phyloP scores from a whole-genome alignment of 2,113 vertebrate species.

The Spermophilus dauricus region DNA sequence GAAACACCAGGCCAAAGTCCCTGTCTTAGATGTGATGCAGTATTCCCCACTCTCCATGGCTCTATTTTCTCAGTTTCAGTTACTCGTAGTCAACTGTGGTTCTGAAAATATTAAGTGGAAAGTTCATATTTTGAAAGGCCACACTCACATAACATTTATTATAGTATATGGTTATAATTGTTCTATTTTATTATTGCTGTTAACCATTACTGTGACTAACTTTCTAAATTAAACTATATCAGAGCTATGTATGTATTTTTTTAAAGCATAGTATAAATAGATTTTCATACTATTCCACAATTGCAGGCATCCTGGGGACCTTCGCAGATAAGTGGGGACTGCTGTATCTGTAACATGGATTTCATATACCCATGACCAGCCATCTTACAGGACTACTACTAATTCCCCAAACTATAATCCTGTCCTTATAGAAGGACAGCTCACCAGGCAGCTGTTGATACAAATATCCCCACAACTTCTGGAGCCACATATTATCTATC shows the following conservation, averaged over 20 bases:
- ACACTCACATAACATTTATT: not conserved
- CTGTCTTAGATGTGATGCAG: not conserved
- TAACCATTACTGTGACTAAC: not conserved
- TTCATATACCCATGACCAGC: not conserved
- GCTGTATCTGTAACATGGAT: not conserved
- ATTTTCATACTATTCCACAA: not conserved
- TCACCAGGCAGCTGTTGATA: not conserved
- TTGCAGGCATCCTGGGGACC: not conserved
- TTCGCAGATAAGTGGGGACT: not conserved
- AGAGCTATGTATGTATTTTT: not conserved
- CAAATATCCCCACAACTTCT: not conserved
- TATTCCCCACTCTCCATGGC: not conserved
- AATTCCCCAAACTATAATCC: not conserved
- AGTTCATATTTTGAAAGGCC: not conserved
- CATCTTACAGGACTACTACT: not conserved
- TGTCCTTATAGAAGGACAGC: not conserved
- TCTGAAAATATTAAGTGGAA: not conserved
- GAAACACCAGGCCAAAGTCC: not conserved
- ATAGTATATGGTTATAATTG: not conserved
- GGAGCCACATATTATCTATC: not conserved
- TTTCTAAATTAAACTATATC: not conserved
- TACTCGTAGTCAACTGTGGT: not conserved
- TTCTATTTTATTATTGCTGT: not conserved
- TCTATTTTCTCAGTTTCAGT: not conserved
- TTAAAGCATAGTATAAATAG: not conserved